Conservation (phyloP, 2,797 vertebrate species). For the Pangasius djambal region DNA sequence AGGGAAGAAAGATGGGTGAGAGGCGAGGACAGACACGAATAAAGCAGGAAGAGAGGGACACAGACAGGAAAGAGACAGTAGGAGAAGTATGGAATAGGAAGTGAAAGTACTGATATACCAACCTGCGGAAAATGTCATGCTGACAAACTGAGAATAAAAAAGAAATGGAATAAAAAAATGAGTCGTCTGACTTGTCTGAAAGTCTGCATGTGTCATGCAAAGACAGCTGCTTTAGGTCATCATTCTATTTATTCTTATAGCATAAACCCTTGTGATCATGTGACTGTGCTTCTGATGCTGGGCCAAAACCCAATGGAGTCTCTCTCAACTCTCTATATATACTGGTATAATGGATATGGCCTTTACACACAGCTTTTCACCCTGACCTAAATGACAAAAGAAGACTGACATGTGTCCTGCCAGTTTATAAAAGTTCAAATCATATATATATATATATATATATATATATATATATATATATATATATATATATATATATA, state of each 20-base stretch:
- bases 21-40: conserved; percentile 39
- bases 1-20: conserved; percentile 15
- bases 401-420: neutral
- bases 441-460: no score
- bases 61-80: conserved; percentile 35
- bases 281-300: conserved; percentile 7
- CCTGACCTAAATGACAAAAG: conserved; percentile 4
- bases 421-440: neutral
- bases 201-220: neutral
- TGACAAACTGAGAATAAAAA: neutral
- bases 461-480: no score
- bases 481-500: no score
- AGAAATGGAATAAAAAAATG: conserved; percentile 1
- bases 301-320: neutral
- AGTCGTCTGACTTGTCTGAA: neutral
- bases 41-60: conserved; percentile 37
- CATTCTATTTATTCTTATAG: conserved; percentile 37
- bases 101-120: conserved; percentile 32
- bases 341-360: neutral
- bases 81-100: conserved; percentile 41
- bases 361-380: conserved; percentile 2
- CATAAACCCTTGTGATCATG: conserved; percentile 16
- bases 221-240: conserved; percentile 29
- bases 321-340: neutral
- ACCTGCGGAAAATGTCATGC: neutral